Percentiles rank a stretch among this genome's conserved stretches.
Evolutionary conservation across 2,888 invertebrate species (phyloP).

Genomic region (Eutolmus rufibarbis): DNA sequence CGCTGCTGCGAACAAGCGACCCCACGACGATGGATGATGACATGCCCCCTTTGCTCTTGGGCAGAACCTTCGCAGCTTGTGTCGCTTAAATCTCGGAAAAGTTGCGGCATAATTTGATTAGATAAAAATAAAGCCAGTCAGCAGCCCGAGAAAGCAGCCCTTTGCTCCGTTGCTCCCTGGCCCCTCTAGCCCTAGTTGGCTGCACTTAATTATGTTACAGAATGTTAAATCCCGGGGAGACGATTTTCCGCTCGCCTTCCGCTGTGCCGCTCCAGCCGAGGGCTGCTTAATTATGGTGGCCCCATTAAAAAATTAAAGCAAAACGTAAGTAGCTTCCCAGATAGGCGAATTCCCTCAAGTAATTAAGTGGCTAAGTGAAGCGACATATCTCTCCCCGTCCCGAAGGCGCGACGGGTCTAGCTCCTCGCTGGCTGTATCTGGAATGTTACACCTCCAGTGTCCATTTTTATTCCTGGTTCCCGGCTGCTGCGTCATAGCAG

Average conservation of each 20-base stretch:
- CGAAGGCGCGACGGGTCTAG: not conserved
- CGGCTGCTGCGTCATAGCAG: not conserved
- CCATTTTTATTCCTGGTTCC: not conserved
- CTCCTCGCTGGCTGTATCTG: not conserved
- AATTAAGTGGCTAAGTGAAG: constrained; percentile 36
- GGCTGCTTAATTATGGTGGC: not conserved
- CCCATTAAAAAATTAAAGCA: constrained; percentile 36
- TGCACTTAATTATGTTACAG: constrained; percentile 25
- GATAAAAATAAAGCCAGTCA: not conserved
- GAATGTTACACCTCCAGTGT: constrained; percentile 16
- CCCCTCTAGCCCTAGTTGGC: not conserved
- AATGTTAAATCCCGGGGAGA: constrained; percentile 3
- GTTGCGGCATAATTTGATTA: not conserved
- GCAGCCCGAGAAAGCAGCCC: not conserved
- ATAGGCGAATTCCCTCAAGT: constrained; percentile 34
- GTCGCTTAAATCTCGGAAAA: not conserved
- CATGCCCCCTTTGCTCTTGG: not conserved
- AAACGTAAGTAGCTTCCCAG: constrained; percentile 11
- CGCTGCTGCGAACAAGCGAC: not conserved
- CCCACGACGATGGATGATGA: not conserved
- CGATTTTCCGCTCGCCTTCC: constrained; percentile 2
- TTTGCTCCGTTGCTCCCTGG: not conserved
- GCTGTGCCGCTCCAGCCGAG: not conserved
- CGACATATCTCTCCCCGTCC: constrained; percentile 26
- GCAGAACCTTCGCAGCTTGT: not conserved